Conservation (phyloP, 1,140 invertebrate genomes). For the Papilio dardanus region DNA sequence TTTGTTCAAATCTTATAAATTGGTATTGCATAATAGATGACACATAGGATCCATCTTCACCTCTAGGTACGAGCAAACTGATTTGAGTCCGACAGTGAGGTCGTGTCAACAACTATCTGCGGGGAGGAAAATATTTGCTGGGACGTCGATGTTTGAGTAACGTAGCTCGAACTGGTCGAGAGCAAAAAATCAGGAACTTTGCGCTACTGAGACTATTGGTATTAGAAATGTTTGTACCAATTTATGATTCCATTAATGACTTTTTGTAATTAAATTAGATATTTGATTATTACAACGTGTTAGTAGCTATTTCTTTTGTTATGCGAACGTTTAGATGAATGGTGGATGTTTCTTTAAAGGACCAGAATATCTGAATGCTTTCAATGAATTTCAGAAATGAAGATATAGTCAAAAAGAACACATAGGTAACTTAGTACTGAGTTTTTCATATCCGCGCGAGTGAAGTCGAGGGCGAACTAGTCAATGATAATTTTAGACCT, state of each 20-base stretch:
- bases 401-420: no score
- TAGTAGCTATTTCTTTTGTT: no score
- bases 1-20: background rate
- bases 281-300: background rate
- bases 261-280: background rate
- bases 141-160: slow-evolving; percentile 43
- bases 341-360: no score
- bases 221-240: background rate
- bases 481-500: no score
- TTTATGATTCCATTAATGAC: background rate
- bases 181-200: slow-evolving; percentile 25
- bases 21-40: background rate
- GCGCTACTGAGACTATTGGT: background rate
- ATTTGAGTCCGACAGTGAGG: slow-evolving; percentile 39
- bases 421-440: no score
- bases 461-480: no score
- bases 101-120: slow-evolving; percentile 47
- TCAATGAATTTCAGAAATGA: no score
- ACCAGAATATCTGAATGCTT: no score
- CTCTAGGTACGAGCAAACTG: slow-evolving; percentile 39
- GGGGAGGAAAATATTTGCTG: slow-evolving; percentile 45
- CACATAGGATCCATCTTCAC: background rate
- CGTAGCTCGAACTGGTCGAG: slow-evolving; percentile 40
- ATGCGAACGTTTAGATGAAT: no score
- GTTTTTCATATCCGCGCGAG: no score